These are phyloP conservation scores for Diplazon laetatorius DNA, from an alignment of 2,888 invertebrate species.

Conservation along the genomic window DNA sequence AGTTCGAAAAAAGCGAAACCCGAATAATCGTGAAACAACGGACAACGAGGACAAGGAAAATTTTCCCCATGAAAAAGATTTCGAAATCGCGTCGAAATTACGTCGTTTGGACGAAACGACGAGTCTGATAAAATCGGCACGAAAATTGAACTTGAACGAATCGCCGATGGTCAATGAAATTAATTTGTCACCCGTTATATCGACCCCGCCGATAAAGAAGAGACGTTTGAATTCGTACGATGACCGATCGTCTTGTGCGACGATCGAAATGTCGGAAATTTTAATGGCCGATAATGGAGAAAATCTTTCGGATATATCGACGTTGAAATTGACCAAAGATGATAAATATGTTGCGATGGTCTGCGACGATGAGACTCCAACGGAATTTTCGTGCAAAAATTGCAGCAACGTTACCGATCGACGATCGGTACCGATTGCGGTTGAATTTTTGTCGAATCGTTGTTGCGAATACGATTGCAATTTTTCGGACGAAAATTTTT, in stretches of 20 bases:
- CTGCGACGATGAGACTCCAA: not conserved
- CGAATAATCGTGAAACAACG: not conserved
- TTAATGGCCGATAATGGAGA: not conserved
- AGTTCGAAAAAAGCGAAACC: not conserved
- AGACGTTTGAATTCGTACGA: not conserved
- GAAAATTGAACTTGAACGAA: not conserved
- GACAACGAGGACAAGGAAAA: constrained; percentile 7
- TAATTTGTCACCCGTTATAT: not conserved
- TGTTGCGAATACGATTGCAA: constrained; percentile 53
- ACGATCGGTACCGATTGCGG: too few relatives aligned
- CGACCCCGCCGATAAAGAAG: constrained; percentile 19
- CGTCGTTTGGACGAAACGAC: not conserved
- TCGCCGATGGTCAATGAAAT: not conserved
- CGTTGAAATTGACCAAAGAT: not conserved
- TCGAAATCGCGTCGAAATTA: not conserved
- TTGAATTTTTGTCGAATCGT: constrained; percentile 35
- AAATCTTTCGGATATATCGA: not conserved
- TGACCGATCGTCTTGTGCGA: not conserved
- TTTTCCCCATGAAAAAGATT: not conserved
- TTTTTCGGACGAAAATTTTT: not conserved
- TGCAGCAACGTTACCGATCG: too few relatives aligned
- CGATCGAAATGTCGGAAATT: not conserved
- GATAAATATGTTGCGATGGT: not conserved
- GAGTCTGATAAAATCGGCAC: not conserved
- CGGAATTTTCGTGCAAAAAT: too few relatives aligned